Percentiles rank a stretch among this genome's conserved stretches.
Evolutionary conservation across 1,140 invertebrate genomes (phyloP).

Genomic region (Chlorops oryzae): DNA sequence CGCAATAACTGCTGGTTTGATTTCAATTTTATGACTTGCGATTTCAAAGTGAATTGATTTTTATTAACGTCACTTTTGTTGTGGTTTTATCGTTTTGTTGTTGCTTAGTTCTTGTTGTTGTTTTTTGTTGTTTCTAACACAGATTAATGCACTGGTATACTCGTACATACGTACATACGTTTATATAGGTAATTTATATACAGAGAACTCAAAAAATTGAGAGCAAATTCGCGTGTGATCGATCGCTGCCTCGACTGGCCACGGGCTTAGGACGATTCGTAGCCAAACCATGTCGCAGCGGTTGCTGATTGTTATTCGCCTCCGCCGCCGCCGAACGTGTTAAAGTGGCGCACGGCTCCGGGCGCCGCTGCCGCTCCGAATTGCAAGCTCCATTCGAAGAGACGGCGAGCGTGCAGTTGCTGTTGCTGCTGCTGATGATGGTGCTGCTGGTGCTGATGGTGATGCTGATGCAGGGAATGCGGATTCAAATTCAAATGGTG

Average conservation of each 20-base stretch:
- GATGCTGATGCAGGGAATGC: constrained; percentile 41
- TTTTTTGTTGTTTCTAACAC: constrained; percentile 29
- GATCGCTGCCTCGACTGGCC: neutral
- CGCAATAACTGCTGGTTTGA: neutral
- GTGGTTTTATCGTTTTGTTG: no score
- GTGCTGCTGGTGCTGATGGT: constrained; percentile 40
- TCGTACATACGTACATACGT: no score
- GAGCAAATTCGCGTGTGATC: constrained; percentile 18
- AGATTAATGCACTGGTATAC: constrained; percentile 45
- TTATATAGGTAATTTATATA: no score
- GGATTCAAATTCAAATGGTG: constrained; percentile 33
- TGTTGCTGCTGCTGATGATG: constrained; percentile 47
- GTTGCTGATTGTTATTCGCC: constrained; percentile 46
- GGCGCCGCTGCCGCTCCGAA: constrained; percentile 44
- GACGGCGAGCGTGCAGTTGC: constrained; percentile 43
- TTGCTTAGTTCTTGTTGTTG: no score
- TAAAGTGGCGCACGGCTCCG: constrained; percentile 42
- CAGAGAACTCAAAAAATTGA: no score
- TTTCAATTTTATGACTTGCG: neutral
- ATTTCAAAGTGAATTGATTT: neutral
- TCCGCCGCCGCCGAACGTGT: constrained; percentile 41
- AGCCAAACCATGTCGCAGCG: constrained; percentile 45
- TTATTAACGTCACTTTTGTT: no score
- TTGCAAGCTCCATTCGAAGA: constrained; percentile 46
- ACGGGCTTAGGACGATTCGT: constrained; percentile 41